Base-by-base conservation (phyloP, 2,113 vertebrate species). In the Condylura cristata region DNA sequence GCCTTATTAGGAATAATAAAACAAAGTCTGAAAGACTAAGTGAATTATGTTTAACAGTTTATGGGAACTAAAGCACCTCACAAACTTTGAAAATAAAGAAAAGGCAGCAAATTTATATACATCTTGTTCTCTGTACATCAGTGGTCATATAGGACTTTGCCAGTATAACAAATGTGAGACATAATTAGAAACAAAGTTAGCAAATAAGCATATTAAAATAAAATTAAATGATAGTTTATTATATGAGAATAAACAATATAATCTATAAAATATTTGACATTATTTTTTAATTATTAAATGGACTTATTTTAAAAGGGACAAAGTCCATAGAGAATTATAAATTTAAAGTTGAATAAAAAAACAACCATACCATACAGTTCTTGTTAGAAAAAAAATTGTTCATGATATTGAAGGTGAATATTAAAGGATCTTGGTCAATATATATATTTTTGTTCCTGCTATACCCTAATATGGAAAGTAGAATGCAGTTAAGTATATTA, bases 291-390 rank as follows among this genome's bases (percentile, higher is more conserved):
- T 37, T 53, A 2, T 66, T 89, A 93, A 7, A 85, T 80, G 20
- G 17, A 82, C 78, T 22, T 65, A 51, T 85, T 88, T 80, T 28
- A 75, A 32, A 51, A 58, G 30, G 28, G 60, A n/a, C 10, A 63
- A 84, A 6, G 8, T 32, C 28, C 8, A 74, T 51, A 66, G 75
- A 75, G 17, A 84, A 58, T 58, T 65, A 66, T 32, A n/a, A 4
- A 86, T 60, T 76, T 90, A 87, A 78, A 75, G 24, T 20, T 28
- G 18, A 90, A 46, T 82, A 37, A 28, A 90, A 90, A 82, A 48
- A 30, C 10, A 75, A 70, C 28, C 5, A 4, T 70, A 70, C 28
- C 5, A 4, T 70, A 46, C 10, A 53, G 37, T 71, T 83, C 17
- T 53, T 80, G 58, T 65, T 72, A 80, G 22, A 48, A 61, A 71